Evolutionary conservation across 2,797 vertebrate species (phyloP), one percentile per base, ranked within the genome.

Genomic region (Forpus xanthops): DNA sequence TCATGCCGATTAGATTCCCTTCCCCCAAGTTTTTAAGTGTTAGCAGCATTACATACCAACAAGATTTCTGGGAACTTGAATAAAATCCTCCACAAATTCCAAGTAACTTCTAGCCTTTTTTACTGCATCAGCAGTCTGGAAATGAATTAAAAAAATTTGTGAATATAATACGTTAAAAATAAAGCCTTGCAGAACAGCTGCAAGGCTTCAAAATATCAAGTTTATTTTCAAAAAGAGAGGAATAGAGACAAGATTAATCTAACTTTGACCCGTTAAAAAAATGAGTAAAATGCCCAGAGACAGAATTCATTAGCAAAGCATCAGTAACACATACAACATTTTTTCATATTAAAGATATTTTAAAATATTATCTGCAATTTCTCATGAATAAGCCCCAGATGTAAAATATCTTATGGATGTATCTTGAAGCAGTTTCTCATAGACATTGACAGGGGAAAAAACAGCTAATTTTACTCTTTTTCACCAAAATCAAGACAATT

Each of bases 71-170:
- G 99, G 99, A 97, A 99, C 99, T 97, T 99, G 99, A 97, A 99
- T 99, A 93, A 99, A 99, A 96, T 99, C 99, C 91, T 99, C 99
- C 90, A 99, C 97, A 97, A 99, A 99, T 97, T 99, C 99, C 95
- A 99, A 98, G 97, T 96, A 99, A 97, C 97, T 98, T 97, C 99
- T 98, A 92, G 99, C 99, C 95, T 99, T 99, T 97, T 99, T 99
- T 55, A 99, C 99, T 4, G 99, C 99, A 91, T 99, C 99, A 53
- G 98, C 98, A 80, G 98, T 99, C 99, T 99, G 94, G 39, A 97
- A 94, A 92, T 23, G 21, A 93, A 94, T 68, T 65, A 15, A 81
- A 52, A 50, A 33, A 30, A 72, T 80, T 95, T 91, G 35, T 76
- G 39, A 95, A 77, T 41, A 31, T 5, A 92, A 14, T 30, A 61